phyloP scores from a whole-genome alignment of 2,888 invertebrate genomes.

The Deroplatys truncata region DNA sequence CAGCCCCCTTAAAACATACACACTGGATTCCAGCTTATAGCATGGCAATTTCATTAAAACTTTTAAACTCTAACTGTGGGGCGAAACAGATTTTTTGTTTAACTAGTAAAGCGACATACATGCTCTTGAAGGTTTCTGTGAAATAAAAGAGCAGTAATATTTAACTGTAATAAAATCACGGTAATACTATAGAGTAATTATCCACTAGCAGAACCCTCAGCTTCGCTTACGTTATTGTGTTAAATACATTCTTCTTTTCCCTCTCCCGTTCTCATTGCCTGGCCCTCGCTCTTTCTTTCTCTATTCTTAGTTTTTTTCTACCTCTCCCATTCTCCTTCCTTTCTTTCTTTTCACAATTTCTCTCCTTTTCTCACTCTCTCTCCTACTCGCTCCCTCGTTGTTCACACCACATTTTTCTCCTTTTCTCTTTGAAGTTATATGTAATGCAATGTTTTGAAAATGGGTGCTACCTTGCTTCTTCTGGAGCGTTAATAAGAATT shows the following conservation, averaged over 20 bases:
- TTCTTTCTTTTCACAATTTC: too few species aligned
- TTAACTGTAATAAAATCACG: neutral
- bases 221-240: too few species aligned
- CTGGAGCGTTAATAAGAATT: too few species aligned
- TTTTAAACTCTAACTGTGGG: neutral
- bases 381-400: too few species aligned
- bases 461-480: too few species aligned
- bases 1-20: neutral
- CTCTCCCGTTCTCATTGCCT: neutral
- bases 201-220: neutral
- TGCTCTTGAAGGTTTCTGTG: neutral
- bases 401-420: too few species aligned
- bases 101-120: neutral
- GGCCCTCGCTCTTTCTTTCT: neutral
- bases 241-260: neutral
- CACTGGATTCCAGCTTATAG: neutral
- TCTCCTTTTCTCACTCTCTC: too few species aligned
- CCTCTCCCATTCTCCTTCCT: too few species aligned
- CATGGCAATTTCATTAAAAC: neutral
- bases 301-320: too few species aligned
- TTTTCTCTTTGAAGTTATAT: too few species aligned
- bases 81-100: neutral
- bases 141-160: neutral
- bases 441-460: too few species aligned
- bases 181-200: neutral